Evolutionary conservation across 2,797 vertebrate genomes (phyloP).

Genomic region (Mallotus villosus): DNA sequence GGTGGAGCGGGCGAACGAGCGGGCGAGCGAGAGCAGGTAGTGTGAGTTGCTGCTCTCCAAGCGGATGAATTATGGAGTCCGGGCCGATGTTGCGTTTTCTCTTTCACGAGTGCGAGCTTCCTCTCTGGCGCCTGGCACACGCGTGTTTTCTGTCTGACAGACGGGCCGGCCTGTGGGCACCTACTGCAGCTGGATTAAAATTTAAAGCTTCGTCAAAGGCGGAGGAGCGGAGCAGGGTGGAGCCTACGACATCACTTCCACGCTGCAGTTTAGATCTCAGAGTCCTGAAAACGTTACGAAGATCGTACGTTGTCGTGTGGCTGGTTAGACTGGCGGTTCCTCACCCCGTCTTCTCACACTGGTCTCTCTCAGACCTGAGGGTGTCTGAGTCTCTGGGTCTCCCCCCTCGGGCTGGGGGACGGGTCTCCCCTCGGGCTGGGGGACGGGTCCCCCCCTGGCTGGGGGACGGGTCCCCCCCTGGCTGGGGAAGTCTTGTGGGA

Average conservation of each 20-base stretch:
- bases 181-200: constrained; percentile 42
- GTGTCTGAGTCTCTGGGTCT: background rate
- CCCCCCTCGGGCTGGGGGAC: too few species aligned
- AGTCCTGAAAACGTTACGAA: background rate
- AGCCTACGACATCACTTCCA: background rate
- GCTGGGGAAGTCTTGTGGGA: too few species aligned
- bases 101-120: constrained; percentile 40
- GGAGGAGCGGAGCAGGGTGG: constrained; percentile 7
- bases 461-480: too few species aligned
- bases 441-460: too few species aligned
- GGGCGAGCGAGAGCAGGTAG: background rate
- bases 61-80: constrained; percentile 54
- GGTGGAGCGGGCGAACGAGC: too few species aligned
- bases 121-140: constrained; percentile 24
- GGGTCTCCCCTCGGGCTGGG: too few species aligned
- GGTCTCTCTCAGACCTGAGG: background rate
- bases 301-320: background rate
- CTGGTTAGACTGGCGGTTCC: background rate
- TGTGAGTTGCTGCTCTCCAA: constrained; percentile 8
- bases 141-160: constrained; percentile 31
- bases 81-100: constrained; percentile 61
- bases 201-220: constrained; percentile 33
- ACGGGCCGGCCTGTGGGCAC: constrained; percentile 21
- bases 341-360: background rate
- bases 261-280: background rate